These are phyloP conservation scores for Hippocampus comes DNA, from an alignment of 2,113 vertebrate species.

Conservation along the genomic window DNA sequence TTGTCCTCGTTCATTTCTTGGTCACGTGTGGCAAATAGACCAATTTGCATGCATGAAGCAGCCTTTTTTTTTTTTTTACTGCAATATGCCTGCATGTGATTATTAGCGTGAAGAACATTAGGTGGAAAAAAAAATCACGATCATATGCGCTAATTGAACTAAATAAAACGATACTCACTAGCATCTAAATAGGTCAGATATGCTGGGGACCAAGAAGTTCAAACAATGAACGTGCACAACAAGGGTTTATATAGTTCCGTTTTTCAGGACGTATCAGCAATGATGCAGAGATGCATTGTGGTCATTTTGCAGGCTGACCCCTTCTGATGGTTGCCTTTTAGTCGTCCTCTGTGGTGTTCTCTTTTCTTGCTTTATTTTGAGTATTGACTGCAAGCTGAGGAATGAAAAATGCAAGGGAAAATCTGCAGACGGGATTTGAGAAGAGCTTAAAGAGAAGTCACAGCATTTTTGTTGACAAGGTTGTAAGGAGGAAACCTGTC, in stretches of 20 bases:
- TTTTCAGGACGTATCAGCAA: background rate
- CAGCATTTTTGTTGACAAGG: constrained; percentile 36
- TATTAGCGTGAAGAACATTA: background rate
- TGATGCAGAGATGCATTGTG: background rate
- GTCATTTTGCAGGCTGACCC: too few relatives aligned
- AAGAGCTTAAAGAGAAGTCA: constrained; percentile 58
- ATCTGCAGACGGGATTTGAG: constrained; percentile 47
- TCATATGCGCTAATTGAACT: background rate
- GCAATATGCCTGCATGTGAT: background rate
- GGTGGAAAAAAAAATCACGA: background rate
- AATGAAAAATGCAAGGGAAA: background rate
- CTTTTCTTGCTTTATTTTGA: background rate
- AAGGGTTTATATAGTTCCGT: background rate
- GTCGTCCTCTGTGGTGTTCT: background rate
- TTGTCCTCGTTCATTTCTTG: background rate
- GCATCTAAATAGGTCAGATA: background rate
- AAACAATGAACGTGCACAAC: background rate
- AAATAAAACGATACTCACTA: too few relatives aligned
- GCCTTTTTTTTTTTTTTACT: background rate
- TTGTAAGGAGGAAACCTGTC: constrained; percentile 25
- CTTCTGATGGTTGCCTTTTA: too few relatives aligned
- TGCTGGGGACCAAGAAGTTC: background rate
- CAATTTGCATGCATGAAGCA: background rate
- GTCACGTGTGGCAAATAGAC: background rate
- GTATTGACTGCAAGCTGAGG: background rate